Conservation (phyloP, 2,797 vertebrate genomes). For the Morus bassanus region DNA sequence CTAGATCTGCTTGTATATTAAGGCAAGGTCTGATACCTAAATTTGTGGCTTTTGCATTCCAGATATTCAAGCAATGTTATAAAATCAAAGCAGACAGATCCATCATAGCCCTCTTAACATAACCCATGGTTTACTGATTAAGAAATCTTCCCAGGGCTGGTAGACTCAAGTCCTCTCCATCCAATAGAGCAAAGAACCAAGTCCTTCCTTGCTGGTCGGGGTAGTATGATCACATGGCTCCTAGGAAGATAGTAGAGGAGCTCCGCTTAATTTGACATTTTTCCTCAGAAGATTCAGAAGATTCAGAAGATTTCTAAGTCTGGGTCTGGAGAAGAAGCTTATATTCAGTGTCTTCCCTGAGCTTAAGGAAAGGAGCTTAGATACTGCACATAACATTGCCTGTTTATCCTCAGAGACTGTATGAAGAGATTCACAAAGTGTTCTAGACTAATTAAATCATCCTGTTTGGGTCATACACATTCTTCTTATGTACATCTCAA, state of each 20-base stretch:
- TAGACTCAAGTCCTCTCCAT: background rate
- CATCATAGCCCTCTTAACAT: background rate
- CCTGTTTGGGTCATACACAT: background rate
- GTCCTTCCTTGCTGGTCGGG: background rate
- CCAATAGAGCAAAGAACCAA: background rate
- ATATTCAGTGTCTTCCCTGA: background rate
- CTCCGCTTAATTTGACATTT: background rate
- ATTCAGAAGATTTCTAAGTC: background rate
- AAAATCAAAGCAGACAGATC: background rate
- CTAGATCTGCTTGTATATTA: background rate
- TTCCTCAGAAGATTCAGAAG: background rate
- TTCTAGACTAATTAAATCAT: background rate
- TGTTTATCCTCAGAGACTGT: background rate
- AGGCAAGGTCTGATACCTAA: background rate
- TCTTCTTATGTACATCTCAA: rapidly evolving
- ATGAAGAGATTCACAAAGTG: background rate
- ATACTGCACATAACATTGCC: too few species aligned
- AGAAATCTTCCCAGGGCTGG: background rate
- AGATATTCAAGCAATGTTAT: background rate
- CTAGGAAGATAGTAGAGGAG: background rate
- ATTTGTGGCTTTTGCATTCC: background rate
- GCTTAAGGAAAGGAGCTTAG: background rate
- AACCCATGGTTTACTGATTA: background rate
- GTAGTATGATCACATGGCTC: background rate
- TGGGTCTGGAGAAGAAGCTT: background rate